Base-by-base conservation (phyloP, 2,888 invertebrate species). In the Kuschelorhynchus macadamiae region DNA sequence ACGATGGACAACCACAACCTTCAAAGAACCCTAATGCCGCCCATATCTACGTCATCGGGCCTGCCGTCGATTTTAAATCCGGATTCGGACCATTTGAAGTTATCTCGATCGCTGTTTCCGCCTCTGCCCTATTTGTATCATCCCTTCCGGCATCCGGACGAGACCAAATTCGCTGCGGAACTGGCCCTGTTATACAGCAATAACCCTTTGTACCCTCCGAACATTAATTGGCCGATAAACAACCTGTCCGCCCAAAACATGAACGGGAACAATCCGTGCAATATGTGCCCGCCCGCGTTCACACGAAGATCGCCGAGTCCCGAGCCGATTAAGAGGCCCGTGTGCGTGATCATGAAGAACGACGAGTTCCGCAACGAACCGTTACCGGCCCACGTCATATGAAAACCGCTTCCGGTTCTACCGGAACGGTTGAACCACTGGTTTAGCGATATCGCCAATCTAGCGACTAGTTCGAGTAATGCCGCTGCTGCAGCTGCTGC, bases 361-460 rank as follows among this genome's bases (percentile, higher is more conserved):
- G 84, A 83, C 21, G 85, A 85, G 42, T 86, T 87, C 76, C 86
- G 82, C 53, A 81, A 86, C 76, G 88, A 88, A 72, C 85, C 80
- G 32, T 79, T 81, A 36, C 80, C 85, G 17, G 81, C 89, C 67
- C 92, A 92, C 81, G 91, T 92, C 83, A 92, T 92, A 89, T 92
- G 92, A 92, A 92, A 91, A 88, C 92, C 92, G 85, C 91, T 92
- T 81, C 90, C 92, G 90, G 89, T 89, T 88, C 92, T 92, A 86
- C 91, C 91, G 79, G 90, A 90, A 80, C 85, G 90, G 86, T 85
- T 87, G 87, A 86, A 86, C 86, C 86, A 86, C 42, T 83, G 83
- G 83, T 80, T 80, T 81, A 82, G 81, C 73, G 83, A 83, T 75
- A 82, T 83, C 65, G 81, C 84, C 63, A 83, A 81, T 73, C 77